A percentile compares a stretch with the other conserved stretches of the same genome.
phyloP scores from a whole-genome alignment of 1,140 invertebrate species.

The Kradibia gibbosae region DNA sequence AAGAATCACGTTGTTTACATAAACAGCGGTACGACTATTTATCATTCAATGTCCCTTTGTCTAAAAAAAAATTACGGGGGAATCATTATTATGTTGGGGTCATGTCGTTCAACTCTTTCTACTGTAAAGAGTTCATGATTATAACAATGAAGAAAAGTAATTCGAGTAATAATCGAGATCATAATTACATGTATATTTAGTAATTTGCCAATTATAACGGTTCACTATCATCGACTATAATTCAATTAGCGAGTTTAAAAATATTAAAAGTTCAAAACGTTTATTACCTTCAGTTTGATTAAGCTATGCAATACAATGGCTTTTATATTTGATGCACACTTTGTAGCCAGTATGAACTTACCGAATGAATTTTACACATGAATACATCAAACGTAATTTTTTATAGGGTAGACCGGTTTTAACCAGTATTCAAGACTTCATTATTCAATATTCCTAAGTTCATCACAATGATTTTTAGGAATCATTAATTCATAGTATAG shows the following conservation, averaged over 20 bases:
- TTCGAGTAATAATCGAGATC: background rate
- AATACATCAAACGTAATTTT: background rate
- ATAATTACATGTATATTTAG: background rate
- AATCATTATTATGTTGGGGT: conserved; percentile 24
- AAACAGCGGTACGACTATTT: conserved; percentile 17
- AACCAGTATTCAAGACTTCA: background rate
- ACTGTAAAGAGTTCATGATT: conserved; percentile 16
- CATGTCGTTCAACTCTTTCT: background rate
- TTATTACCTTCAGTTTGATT: background rate
- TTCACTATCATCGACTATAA: conserved; percentile 27
- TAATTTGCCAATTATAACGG: conserved; percentile 5
- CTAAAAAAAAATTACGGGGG: conserved; percentile 16
- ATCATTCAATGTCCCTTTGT: conserved; percentile 29
- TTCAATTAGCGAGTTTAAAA: background rate
- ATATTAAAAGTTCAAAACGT: no score
- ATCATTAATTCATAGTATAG: background rate
- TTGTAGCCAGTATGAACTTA: background rate
- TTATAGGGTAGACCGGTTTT: background rate
- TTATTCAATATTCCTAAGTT: background rate
- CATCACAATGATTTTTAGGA: background rate
- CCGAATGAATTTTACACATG: background rate
- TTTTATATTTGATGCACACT: background rate
- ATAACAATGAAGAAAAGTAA: background rate
- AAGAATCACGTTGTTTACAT: conserved; percentile 43
- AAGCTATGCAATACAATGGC: background rate